Base-by-base conservation (phyloP, 2,888 invertebrate species). In the Harpagoxenus sublaevis region DNA sequence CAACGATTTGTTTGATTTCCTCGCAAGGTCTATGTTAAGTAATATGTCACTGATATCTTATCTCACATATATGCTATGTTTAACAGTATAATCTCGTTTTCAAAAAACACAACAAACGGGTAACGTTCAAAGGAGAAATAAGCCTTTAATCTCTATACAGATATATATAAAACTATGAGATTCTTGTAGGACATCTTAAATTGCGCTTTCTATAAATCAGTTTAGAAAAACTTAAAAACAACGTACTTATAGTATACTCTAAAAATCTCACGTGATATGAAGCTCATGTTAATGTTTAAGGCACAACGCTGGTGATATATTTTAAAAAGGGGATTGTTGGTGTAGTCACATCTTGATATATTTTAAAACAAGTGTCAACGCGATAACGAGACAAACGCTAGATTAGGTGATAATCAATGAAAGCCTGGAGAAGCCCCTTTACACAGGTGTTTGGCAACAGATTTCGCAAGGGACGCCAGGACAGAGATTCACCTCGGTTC, bases 1-100 rank as follows among this genome's bases (percentile, higher is more conserved):
- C 3, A 15, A 9, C 2, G 1, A 15, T 42, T 63, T 3, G 6
- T 62, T 31, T 62, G 10, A 18, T 65, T 31, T 31, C 4, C n/a
- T 60, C 15, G 6, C 18, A 57, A n/a, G 10, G 6, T 42, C 42
- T 10, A 60, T 6, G 28, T 39, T 18, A 77, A 65, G 18, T 77
- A 65, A 63, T 63, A 57, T 53, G 12, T 28, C n/a, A 75, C 2
- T 42, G 8, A 42, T 66, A 66, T 78, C 28, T 68, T 68, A 78
- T 77, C 15, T 28, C 18, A 28, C 5, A 45, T 78, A 45, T 28
- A 10, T 15, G 12, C 23, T 65, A 39, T 9, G 1, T 63, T 10
- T 55, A 1, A 75, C 39, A 77, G 15, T 18, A 39, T 63, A 18
- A 66, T 68, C 28, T 31, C 55, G 18, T 55, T 66, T n/a, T 63